Evolutionary conservation across 2,113 vertebrate species (phyloP), one percentile per base, ranked within the genome.

Genomic region (Hippocampus guttulatus): DNA sequence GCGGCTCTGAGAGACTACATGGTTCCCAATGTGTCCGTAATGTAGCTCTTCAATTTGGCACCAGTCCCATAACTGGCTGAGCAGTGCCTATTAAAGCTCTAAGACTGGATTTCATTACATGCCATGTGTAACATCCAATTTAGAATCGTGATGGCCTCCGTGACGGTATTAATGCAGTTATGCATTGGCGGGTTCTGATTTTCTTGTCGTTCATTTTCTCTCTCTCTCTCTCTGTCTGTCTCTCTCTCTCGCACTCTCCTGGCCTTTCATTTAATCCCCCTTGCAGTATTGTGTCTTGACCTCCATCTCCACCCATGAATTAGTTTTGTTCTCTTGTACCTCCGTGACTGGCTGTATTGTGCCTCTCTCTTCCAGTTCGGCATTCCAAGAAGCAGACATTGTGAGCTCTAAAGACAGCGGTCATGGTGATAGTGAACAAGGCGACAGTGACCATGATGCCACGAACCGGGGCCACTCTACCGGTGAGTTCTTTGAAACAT

Each of bases 321-420:
- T 41, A n/a, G 60, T 52, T 47, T 16, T 43, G 23, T 38, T 8
- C 66, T 18, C 8, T 6, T 45, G 18, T 21, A 5, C 64, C 14
- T 20, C 33, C 41, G 43, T 45, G 25, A 58, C 30, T 65, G 16
- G 33, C 33, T 69, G 12, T 3, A 1, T 14, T 8, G 38, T 25
- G 27, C 27, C 30, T 47, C 30, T 66, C 52, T 9, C 65, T 15
- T 40, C 27, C 90, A 99, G 97, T 84, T 99, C 97, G 90, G 97
- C 97, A 66, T 99, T 98, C 93, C 96, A 99, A 91, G 97, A 99
- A 89, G 97, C 97, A 79, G 97, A 99, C 90, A 97, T 98, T 73
- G 96, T 99, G 87, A 99, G 97, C 90, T 99, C 96, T 84, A 99
- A 99, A 93, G 97, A 99, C 94, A 99, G 97, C 81, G 97, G 97